Evolutionary conservation across 1,140 invertebrate species (phyloP), one percentile per base, ranked within the genome.

Genomic region (Asbolus verrucosus): DNA sequence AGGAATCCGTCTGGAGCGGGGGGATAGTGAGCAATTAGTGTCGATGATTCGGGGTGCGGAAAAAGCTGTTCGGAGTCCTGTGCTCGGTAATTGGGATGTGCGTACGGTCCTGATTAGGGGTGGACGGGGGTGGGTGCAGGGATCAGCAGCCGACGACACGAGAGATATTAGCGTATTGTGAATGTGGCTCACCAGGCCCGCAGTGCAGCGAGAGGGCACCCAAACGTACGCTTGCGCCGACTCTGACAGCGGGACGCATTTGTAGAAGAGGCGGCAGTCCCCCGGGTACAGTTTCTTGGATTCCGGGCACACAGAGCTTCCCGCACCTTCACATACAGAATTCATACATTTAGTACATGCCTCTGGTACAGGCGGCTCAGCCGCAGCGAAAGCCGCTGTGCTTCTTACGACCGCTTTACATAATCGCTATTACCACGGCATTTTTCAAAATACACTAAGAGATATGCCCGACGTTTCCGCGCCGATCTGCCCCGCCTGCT

Each of bases 241-340:
- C 33, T 67, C 66, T 18, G 62, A 27, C 50, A 71, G 15, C 65
- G 61, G 65, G 66, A 71, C 69, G 72, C 69, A 69, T 71, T 68
- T 73, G 66, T 69, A 71, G 72, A 73, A 73, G 24, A 73, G 72
- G 38, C 68, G 68, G 54, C 69, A 66, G 43, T 73, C 72, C 69
- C 72, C 43, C 19, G 72, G 69, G 69, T 69, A 71, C 66, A 68
- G 69, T 73, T 70, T 66, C 72, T 73, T 73, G 72, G 69, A 73
- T 73, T 73, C 72, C 38, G 69, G 72, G 62, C 72, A 71, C 36
- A 66, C 69, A 60, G 38, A 68, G 33, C 66, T 50, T 50, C 61
- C 59, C n/a, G n/a, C n/a, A 63, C 69, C 62, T 71, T 68, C 19
- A 66, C 72, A 73, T 71, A 59, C 66, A 73, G 65, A 71, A 73